These are phyloP conservation scores for Diabrotica balteata DNA, from an alignment of 2,888 invertebrate genomes.

Conservation along the genomic window DNA sequence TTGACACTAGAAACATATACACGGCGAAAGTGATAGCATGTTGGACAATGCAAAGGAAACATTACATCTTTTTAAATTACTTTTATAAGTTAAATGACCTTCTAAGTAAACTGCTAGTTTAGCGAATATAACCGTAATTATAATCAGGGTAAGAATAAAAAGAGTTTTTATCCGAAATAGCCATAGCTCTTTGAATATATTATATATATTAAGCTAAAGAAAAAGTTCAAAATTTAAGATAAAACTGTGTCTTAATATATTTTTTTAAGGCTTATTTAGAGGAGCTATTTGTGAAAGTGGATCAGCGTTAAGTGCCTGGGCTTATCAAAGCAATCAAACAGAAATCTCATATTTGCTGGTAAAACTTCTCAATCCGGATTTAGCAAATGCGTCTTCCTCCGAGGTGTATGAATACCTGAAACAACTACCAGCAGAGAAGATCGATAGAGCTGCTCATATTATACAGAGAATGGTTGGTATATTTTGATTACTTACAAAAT, in stretches of 20 bases:
- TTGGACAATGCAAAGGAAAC: too few relatives aligned
- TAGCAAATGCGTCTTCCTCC: slow-evolving; percentile 36
- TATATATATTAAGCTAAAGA: too few relatives aligned
- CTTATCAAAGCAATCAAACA: slow-evolving; percentile 49
- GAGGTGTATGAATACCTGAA: slow-evolving; percentile 40
- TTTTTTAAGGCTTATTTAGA: slow-evolving; percentile 48
- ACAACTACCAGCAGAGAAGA: slow-evolving; percentile 36
- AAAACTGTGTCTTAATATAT: not conserved
- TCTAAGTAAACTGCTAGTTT: too few relatives aligned
- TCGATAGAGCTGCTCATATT: slow-evolving; percentile 38
- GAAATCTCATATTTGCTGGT: slow-evolving; percentile 46
- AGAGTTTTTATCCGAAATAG: too few relatives aligned
- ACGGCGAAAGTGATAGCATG: too few relatives aligned
- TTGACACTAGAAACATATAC: too few relatives aligned
- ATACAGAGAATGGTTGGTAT: slow-evolving; percentile 26
- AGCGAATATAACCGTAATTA: too few relatives aligned
- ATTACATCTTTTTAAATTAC: too few relatives aligned
- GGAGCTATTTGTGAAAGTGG: slow-evolving; percentile 54
- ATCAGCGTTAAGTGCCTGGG: slow-evolving; percentile 53
- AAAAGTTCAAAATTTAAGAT: too few relatives aligned
- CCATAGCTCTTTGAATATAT: too few relatives aligned
- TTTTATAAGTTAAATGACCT: too few relatives aligned
- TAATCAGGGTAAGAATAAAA: too few relatives aligned
- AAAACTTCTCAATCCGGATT: slow-evolving; percentile 43
- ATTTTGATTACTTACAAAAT: not conserved